phyloP scores from a whole-genome alignment of 2,113 vertebrate genomes.

The Heloderma charlesbogerti region DNA sequence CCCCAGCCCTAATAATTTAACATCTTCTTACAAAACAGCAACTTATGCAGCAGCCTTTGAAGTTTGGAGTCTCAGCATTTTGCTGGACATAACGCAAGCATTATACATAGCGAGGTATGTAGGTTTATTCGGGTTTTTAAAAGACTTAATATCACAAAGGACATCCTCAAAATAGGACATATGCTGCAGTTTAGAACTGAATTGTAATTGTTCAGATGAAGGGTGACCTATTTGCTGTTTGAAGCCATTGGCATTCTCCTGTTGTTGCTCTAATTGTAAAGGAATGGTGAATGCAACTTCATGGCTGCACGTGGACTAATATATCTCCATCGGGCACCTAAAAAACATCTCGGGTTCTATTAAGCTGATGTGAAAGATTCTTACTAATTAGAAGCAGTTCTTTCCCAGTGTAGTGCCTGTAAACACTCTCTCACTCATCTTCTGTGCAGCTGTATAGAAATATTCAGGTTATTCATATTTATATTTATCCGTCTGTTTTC shows the following conservation, averaged over 20 bases:
- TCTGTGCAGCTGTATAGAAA: neutral
- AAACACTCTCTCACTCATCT: neutral
- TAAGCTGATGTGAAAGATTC: neutral
- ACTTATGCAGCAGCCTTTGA: neutral
- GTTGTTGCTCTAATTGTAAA: neutral
- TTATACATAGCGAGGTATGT: neutral
- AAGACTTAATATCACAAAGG: neutral
- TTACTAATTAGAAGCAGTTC: neutral
- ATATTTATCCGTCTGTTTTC: constrained; percentile 49
- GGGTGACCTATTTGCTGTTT: accelerated
- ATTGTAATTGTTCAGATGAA: accelerated
- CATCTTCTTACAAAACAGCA: accelerated
- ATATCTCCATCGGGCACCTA: accelerated
- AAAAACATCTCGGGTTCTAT: neutral
- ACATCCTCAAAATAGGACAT: neutral
- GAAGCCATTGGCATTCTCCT: neutral
- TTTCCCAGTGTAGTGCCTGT: accelerated
- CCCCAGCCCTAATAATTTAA: constrained; percentile 13
- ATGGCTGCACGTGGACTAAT: neutral
- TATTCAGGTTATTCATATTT: constrained; percentile 7
- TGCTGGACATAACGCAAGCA: neutral
- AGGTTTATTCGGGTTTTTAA: neutral
- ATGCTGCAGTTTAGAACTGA: accelerated
- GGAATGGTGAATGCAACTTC: neutral
- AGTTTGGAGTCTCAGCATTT: neutral